A percentile compares a stretch with the other conserved stretches of the same genome.
Evolutionary conservation across 2,113 vertebrate genomes (phyloP).

Genomic region (Tylochromis polylepis): DNA sequence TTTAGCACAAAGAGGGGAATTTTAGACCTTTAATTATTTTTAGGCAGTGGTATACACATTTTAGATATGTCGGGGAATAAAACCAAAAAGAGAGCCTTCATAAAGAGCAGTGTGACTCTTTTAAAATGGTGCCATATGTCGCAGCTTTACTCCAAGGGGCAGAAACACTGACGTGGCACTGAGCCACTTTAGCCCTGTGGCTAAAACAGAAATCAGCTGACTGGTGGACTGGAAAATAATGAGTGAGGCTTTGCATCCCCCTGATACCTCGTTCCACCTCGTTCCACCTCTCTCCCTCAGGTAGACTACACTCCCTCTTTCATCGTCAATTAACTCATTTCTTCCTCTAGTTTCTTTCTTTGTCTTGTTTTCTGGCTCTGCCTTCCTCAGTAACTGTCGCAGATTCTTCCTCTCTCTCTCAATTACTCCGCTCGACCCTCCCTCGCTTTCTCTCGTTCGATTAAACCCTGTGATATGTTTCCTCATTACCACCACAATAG

Average conservation of each 20-base stretch:
- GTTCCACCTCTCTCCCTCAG: not conserved
- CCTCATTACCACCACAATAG: conserved; percentile 36
- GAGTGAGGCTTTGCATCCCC: conserved; percentile 32
- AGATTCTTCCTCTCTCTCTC: not conserved
- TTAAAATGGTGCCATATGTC: not conserved
- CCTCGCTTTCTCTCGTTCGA: conserved; percentile 14
- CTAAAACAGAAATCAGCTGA: conserved; percentile 37
- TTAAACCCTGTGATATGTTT: conserved; percentile 51
- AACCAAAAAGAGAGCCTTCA: not conserved
- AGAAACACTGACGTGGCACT: not conserved
- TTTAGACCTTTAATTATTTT: not conserved
- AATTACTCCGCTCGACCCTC: not conserved
- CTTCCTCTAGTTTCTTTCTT: not conserved
- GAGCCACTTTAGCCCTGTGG: conserved; percentile 5
- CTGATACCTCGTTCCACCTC: not conserved
- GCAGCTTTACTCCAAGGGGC: not conserved
- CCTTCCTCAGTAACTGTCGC: not conserved
- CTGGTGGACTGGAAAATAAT: conserved; percentile 45
- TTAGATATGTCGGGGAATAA: not conserved
- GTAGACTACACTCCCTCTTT: not conserved
- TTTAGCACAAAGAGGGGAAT: not conserved
- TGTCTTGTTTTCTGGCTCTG: not conserved
- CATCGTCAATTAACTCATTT: not conserved
- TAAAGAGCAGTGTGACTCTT: not conserved
- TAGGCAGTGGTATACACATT: not conserved